Conservation (phyloP, 2,888 invertebrate genomes). For the Saturnia pavonia region DNA sequence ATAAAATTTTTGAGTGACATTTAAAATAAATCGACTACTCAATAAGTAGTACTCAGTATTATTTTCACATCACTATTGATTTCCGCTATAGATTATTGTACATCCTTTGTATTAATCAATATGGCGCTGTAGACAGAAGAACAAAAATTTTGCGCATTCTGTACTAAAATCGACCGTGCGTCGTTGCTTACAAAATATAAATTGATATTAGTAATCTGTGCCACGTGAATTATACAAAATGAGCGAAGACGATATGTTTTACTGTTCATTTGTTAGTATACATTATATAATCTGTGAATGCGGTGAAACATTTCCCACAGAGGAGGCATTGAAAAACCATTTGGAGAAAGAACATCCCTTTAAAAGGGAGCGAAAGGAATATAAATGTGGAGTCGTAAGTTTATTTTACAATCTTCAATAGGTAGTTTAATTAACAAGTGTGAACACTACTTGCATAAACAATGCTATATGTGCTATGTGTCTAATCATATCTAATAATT, state of each 20-base stretch:
- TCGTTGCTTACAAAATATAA: slow-evolving; percentile 28
- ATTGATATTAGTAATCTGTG: slow-evolving; percentile 53
- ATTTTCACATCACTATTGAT: slow-evolving; percentile 18
- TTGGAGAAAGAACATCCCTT: slow-evolving; percentile 53
- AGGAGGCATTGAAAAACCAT: slow-evolving; percentile 53
- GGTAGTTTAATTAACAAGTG: neutral
- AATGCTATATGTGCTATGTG: neutral
- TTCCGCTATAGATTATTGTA: slow-evolving; percentile 33
- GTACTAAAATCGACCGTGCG: slow-evolving; percentile 19
- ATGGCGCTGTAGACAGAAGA: slow-evolving; percentile 42
- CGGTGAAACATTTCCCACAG: slow-evolving; percentile 61
- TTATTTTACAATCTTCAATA: neutral
- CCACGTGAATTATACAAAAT: slow-evolving; percentile 35
- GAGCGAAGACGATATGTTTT: slow-evolving; percentile 50
- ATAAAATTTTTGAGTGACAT: too few species aligned
- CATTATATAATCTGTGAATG: slow-evolving; percentile 72
- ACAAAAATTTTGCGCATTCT: slow-evolving; percentile 35
- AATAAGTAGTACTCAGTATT: neutral
- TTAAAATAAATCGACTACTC: too few species aligned
- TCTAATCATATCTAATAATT: neutral
- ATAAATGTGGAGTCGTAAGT: slow-evolving; percentile 49
- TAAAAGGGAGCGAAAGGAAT: slow-evolving; percentile 52
- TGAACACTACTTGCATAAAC: neutral
- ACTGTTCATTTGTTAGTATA: slow-evolving; percentile 63
- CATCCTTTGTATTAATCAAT: slow-evolving; percentile 32